Evolutionary conservation across 2,888 invertebrate genomes (phyloP), one percentile per base, ranked within the genome.

Genomic region (Drosophila pseudotakahashii): DNA sequence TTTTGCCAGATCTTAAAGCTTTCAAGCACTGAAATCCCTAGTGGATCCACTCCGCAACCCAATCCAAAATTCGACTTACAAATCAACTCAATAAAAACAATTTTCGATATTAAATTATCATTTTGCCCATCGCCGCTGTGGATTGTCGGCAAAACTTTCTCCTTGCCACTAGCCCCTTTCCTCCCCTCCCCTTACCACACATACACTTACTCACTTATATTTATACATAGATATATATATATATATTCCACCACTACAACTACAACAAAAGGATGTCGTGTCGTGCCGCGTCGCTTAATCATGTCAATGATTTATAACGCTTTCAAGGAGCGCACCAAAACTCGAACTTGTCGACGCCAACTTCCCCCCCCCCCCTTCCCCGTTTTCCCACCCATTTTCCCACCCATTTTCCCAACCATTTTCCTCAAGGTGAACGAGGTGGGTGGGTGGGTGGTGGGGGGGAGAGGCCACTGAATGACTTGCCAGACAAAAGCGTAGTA

Each of bases 231-330:
- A 16, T 48, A 6, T 34, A 32, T 34, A 19, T 16, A 13, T 48
- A 34, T 48, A 48, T 48, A 34, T 34, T 48, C 42, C 30, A n/a
- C 16, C 37, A 36, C 51, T 41, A 77, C 58, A 37, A 69, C 69
- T 73, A 79, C 75, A 80, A 83, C 76, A 86, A 86, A 80, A 80
- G 84, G 78, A 76, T 81, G 77, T 89, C 82, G 88, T 88, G 88
- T 89, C 82, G 88, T 88, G 88, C 82, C 88, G 73, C 75, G 77
- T 75, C 89, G 78, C 85, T 86, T 86, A 86, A 83, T 88, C 86
- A 86, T 88, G 88, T 86, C 89, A 88, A 88, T 88, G 89, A 88
- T 88, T 88, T 88, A 88, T 89, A 89, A 88, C 78, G 88, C 88
- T 88, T 89, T 88, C 88, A 89, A 78, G 82, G 79, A 89, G 76